These are phyloP conservation scores for Ctenosaura bakeri DNA, from an alignment of 2,797 vertebrate species.

Conservation along the genomic window DNA sequence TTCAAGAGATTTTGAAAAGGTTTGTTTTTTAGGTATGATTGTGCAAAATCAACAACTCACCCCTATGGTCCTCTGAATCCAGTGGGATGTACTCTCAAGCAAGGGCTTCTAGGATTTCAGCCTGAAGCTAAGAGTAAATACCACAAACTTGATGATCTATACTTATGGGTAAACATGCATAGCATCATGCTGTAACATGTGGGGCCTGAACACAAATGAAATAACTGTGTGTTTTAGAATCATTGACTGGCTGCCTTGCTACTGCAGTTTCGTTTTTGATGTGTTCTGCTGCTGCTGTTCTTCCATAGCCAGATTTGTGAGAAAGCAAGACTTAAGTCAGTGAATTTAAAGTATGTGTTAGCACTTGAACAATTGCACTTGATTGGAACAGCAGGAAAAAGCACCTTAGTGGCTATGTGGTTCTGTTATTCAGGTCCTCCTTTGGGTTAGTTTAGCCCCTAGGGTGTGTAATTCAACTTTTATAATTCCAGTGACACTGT, in stretches of 20 bases:
- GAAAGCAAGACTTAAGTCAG: neutral
- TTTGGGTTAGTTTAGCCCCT: slow-evolving; percentile 5
- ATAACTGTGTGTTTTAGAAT: slow-evolving; percentile 2
- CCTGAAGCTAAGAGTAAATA: neutral
- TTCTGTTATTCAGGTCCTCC: neutral
- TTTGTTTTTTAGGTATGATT: neutral
- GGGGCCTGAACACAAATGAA: neutral
- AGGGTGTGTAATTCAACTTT: neutral
- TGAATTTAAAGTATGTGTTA: slow-evolving; percentile 3
- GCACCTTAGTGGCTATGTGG: neutral
- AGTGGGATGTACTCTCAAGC: neutral
- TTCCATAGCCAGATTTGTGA: neutral
- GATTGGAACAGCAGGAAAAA: slow-evolving; percentile 7
- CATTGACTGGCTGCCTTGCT: neutral
- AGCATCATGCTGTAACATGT: neutral
- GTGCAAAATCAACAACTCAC: neutral
- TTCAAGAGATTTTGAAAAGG: neutral
- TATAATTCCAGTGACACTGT: neutral
- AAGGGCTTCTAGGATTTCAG: neutral
- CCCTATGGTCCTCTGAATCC: neutral
- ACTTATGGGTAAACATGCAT: neutral
- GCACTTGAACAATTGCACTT: slow-evolving; percentile 24
- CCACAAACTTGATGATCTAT: neutral
- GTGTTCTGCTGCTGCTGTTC: no score
- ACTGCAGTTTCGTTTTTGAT: neutral